Percentiles rank a stretch among this genome's conserved stretches.
phyloP scores from a whole-genome alignment of 2,113 vertebrate genomes.

The Nibea albiflora region DNA sequence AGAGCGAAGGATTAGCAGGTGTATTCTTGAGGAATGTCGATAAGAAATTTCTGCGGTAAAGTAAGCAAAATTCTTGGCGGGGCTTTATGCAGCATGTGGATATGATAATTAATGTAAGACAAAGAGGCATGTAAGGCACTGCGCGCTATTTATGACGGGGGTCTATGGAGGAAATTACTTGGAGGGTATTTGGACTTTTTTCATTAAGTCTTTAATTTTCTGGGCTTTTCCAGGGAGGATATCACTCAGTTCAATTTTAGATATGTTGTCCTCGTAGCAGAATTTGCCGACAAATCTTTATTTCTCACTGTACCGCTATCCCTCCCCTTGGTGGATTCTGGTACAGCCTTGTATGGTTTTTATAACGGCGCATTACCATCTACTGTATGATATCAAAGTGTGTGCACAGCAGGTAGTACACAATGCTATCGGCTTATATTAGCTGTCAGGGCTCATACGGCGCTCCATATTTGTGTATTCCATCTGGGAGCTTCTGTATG shows the following conservation, averaged over 20 bases:
- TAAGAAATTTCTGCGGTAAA: slow-evolving; percentile 60
- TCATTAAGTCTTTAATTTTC: slow-evolving; percentile 57
- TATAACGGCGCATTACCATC: slow-evolving; percentile 29
- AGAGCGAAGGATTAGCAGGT: slow-evolving; percentile 70
- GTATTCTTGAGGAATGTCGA: slow-evolving; percentile 68
- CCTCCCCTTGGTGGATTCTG: slow-evolving; percentile 7
- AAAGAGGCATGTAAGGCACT: slow-evolving; percentile 61
- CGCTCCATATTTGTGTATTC: slow-evolving; percentile 8
- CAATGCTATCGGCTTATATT: slow-evolving; percentile 26
- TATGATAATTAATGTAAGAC: slow-evolving; percentile 73
- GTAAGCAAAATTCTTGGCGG: slow-evolving; percentile 64
- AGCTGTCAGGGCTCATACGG: background rate
- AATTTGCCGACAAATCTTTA: slow-evolving; percentile 47
- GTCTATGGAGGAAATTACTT: slow-evolving; percentile 69
- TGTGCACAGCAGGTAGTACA: slow-evolving; percentile 31
- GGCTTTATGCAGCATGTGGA: slow-evolving; percentile 49
- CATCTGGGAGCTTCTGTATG: slow-evolving; percentile 12
- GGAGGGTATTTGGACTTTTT: slow-evolving; percentile 52
- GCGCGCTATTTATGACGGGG: slow-evolving; percentile 63
- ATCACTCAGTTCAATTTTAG: slow-evolving; percentile 50
- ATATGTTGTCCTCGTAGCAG: slow-evolving; percentile 49
- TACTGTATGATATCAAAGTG: slow-evolving; percentile 36
- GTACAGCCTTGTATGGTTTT: slow-evolving; percentile 18
- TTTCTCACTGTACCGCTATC: slow-evolving; percentile 7
- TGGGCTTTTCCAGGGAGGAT: slow-evolving; percentile 50